Evolutionary conservation across 2,797 vertebrate species (phyloP), one percentile per base, ranked within the genome.

Genomic region (Ambastaia sidthimunki): DNA sequence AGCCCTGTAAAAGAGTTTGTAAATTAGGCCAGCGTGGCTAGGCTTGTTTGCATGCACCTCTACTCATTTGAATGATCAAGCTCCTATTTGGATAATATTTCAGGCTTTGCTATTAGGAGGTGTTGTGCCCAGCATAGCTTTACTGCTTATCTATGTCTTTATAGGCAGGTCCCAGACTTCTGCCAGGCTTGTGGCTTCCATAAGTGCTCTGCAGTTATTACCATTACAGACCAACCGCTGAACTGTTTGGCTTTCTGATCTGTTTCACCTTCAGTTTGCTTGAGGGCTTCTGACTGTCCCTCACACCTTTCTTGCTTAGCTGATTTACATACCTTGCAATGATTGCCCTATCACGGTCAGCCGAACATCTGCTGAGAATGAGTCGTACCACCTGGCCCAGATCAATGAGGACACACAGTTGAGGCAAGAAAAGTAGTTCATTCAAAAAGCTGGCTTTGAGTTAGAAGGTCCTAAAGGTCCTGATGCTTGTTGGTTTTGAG

Each of bases 141-240:
- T 47, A 37, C 19, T 52, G 62, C 74, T 83, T 83, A 73, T 80
- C 74, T 63, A 55, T 72, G 68, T 80, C 55, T 76, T 80, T 48
- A 55, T 34, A 80, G 44, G n/a, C 31, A n/a, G 19, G 18, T 63
- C 69, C 60, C 50, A 54, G 54, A 25, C 52, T 23, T 50, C 12
- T 71, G 66, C 62, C 63, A 70, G 74, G 62, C 25, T 55, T 63
- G 48, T 63, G 54, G 50, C 66, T 78, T 74, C 41, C 55, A 37
- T 28, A 48, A 71, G 47, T 80, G 68, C 74, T 55, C 37, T 1
- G 59, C 34, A 74, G 74, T 80, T 71, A 67, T 78, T 76, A 81
- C 62, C 41, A 60, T 75, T 60, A 57, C 41, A 65, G 70, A 80
- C 41, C 67, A 54, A 80, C 60, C 7, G 50, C 47, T 44, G 62